A percentile compares a stretch with the other conserved stretches of the same genome.
phyloP scores from a whole-genome alignment of 1,140 invertebrate genomes.

The Microplitis demolitor region DNA sequence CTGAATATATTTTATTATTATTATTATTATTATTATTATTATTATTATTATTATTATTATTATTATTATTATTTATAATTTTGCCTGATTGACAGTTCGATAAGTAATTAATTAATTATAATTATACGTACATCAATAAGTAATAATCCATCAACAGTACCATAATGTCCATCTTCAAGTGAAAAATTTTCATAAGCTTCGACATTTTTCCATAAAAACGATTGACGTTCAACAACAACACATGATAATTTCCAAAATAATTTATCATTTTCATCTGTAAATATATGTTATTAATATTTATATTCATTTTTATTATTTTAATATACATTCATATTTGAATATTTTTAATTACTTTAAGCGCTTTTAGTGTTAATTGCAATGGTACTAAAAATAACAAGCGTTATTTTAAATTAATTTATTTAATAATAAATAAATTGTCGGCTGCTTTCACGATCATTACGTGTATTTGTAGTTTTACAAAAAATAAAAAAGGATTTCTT shows the following conservation, averaged over 20 bases:
- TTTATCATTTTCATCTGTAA: conserved; percentile 45
- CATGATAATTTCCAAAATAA: conserved; percentile 55
- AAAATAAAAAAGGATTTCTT: no score
- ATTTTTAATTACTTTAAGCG: no score
- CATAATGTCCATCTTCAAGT: conserved; percentile 41
- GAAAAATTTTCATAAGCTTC: conserved; percentile 37
- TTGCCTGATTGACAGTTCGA: no score
- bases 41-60: background rate
- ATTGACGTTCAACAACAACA: conserved; percentile 45
- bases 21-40: background rate
- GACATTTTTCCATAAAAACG: conserved; percentile 41
- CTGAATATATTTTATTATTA: conserved; percentile 29
- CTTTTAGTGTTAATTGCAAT: no score
- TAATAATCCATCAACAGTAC: conserved; percentile 49
- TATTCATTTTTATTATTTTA: background rate
- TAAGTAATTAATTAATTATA: no score
- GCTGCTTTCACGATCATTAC: no score
- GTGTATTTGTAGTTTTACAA: no score
- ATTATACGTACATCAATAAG: conserved; percentile 40
- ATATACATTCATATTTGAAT: background rate
- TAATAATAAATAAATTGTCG: no score
- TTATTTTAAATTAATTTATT: no score
- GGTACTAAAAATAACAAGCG: no score
- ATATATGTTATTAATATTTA: background rate
- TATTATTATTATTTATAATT: background rate